Evolutionary conservation across 2,888 invertebrate genomes (phyloP).

Genomic region (Heliconius aoede): DNA sequence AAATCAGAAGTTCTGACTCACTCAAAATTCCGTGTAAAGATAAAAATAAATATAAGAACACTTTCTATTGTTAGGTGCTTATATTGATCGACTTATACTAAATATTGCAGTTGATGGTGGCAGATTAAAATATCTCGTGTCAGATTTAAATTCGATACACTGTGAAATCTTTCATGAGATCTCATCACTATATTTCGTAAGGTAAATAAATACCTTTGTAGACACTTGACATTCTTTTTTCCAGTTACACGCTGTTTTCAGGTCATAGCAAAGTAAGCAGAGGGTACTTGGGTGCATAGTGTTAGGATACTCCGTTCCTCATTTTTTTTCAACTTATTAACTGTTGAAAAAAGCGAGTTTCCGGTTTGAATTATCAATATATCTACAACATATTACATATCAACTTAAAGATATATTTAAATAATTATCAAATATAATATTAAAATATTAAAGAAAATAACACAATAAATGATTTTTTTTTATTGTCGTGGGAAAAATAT

Average conservation of each 20-base stretch:
- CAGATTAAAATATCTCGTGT: background rate
- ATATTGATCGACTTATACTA: background rate
- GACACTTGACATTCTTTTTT: background rate
- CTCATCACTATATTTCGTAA: background rate
- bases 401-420: background rate
- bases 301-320: too few species aligned
- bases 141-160: background rate
- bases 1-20: too few species aligned
- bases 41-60: background rate
- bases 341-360: too few species aligned
- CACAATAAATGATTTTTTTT: slow-evolving; percentile 46
- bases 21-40: too few species aligned
- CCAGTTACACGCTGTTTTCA: background rate
- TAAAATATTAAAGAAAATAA: slow-evolving; percentile 5
- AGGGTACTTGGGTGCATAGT: too few species aligned
- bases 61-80: background rate
- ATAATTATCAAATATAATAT: background rate
- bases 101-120: slow-evolving; percentile 1
- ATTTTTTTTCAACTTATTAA: too few species aligned
- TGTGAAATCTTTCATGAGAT: background rate
- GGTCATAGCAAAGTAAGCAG: background rate
- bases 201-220: background rate
- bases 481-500: slow-evolving; percentile 75
- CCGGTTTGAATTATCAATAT: too few species aligned
- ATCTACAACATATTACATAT: too few species aligned